These are phyloP conservation scores for Ectropis grisescens DNA, from an alignment of 1,140 invertebrate genomes.

Conservation along the genomic window DNA sequence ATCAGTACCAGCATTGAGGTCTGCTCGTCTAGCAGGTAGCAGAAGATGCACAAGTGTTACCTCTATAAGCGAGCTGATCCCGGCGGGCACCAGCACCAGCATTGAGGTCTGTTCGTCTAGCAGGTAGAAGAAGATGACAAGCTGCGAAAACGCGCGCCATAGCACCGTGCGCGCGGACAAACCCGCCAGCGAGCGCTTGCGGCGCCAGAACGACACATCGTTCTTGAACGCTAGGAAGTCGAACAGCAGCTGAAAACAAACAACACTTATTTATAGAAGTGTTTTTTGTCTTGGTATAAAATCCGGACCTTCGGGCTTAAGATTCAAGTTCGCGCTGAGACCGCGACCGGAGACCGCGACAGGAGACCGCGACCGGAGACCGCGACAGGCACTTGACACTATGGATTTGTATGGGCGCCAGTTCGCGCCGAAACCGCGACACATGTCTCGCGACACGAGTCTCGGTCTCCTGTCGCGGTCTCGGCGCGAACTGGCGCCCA, in stretches of 20 bases:
- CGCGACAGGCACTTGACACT: too few species aligned
- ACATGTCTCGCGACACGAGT: too few species aligned
- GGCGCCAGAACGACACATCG: slow-evolving; percentile 95
- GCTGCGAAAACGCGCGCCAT: slow-evolving; percentile 94
- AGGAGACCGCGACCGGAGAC: too few species aligned
- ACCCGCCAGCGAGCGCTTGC: slow-evolving; percentile 87
- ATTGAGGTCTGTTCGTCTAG: slow-evolving; percentile 94
- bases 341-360: too few species aligned
- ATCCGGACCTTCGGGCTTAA: too few species aligned
- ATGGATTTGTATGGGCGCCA: too few species aligned
- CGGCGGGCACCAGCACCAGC: slow-evolving; percentile 89
- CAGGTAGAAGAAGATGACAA: slow-evolving; percentile 94
- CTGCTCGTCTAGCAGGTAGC: slow-evolving; percentile 94
- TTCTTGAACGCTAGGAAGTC: slow-evolving; percentile 99
- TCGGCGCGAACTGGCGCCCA: too few species aligned
- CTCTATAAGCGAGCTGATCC: slow-evolving; percentile 90
- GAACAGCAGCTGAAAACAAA: slow-evolving; percentile 85
- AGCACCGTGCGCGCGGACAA: slow-evolving; percentile 89
- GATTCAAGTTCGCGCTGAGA: too few species aligned
- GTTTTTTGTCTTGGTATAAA: too few species aligned
- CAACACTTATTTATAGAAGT: slow-evolving; percentile 5
- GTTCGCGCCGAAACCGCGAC: too few species aligned
- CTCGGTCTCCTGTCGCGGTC: too few species aligned
- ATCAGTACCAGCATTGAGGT: slow-evolving; percentile 93
- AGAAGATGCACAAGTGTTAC: too few species aligned